phyloP scores from a whole-genome alignment of 2,113 vertebrate species.

The Poecilia latipinna region DNA sequence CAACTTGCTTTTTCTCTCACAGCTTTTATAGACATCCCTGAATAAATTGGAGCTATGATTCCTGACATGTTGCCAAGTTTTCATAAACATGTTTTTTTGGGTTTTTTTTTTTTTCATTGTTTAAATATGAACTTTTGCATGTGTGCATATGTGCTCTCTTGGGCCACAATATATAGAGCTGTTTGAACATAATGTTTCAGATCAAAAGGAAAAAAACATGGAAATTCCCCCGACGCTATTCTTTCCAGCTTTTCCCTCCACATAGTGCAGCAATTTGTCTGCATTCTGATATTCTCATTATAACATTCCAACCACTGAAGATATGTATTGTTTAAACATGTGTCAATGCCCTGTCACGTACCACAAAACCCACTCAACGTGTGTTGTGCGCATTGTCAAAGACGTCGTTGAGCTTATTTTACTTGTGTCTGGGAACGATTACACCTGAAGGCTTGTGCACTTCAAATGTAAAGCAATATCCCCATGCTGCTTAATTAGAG shows the following conservation, averaged over 20 bases:
- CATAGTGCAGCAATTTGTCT: constrained; percentile 23
- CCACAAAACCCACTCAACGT: constrained; percentile 8
- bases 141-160: not conserved
- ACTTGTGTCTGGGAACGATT: constrained; percentile 50
- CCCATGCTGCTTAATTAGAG: constrained; percentile 3
- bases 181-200: not conserved
- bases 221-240: not conserved
- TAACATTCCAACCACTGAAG: constrained; percentile 14
- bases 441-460: constrained; percentile 23
- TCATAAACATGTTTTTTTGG: not conserved
- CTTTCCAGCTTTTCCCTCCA: not conserved
- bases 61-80: not conserved
- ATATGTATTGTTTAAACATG: constrained; percentile 23
- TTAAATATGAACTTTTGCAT: not conserved
- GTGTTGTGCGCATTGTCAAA: constrained; percentile 20
- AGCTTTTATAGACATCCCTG: not conserved
- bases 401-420: constrained; percentile 25
- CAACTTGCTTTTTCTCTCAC: not conserved
- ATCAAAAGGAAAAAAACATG: not conserved
- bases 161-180: not conserved
- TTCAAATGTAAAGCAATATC: constrained; percentile 49
- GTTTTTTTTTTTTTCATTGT: not conserved
- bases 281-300: constrained; percentile 37
- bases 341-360: constrained; percentile 6
- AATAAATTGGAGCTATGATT: not conserved